Base-by-base conservation (phyloP, 2,888 invertebrate genomes). In the Oeneis ivallda region DNA sequence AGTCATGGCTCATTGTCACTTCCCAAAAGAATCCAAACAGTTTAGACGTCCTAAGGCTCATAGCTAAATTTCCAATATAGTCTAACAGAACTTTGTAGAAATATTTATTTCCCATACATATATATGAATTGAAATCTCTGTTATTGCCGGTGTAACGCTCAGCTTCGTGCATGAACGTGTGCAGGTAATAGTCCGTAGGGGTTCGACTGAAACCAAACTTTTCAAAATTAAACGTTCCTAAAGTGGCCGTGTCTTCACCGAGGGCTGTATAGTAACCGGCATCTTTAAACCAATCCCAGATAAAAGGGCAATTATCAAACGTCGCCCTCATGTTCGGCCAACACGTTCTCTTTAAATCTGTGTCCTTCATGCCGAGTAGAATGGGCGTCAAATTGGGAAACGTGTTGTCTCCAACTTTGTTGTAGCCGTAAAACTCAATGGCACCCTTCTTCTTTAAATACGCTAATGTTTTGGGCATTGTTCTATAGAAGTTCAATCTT, bases 321-420 rank as follows among this genome's bases (percentile, higher is more conserved):
- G 93, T 92, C 0, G 92, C 87, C 53, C 85, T 84, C 0, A 86
- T 78, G 13, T 91, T 87, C 0, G 93, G 93, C 93, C 95, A 94
- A 77, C 97, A 97, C 0, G 85, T 92, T 64, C 87, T 86, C 59
- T 89, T 89, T 54, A 97, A 81, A 76, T 97, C 96, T 0, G 89
- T 87, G 37, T 94, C 94, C 50, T 93, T 93, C 52, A 95, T 80
- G 0, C 98, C 98, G 2, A 95, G 94, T 11, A 98, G 86, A 69
- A 97, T 93, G 0, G 98, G 96, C 8, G 96, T 93, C 66, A 98
- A 82, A 83, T 98, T 98, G 0, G 98, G 97, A 81, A 96, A 98
- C 0, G 98, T 98, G 83, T 98, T 98, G 83, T 98, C 98, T 3
- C 95, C 98, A 9, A 98, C 96, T 93, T 98, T 98, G 80, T 96